Conservation (phyloP, 2,888 invertebrate species). For the Meloe dianella region DNA sequence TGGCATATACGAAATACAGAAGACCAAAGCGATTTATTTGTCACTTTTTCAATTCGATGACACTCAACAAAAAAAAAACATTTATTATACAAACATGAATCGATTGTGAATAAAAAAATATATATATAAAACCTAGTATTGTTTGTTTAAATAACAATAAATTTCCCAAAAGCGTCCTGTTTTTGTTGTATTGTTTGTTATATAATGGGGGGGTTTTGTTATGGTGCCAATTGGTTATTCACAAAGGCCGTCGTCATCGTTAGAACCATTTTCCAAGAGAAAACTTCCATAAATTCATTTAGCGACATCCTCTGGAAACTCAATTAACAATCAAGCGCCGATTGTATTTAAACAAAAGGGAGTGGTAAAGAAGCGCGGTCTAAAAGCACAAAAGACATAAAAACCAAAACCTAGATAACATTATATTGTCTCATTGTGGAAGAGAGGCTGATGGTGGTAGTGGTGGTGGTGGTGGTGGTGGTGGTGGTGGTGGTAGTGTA, state of each 20-base stretch:
- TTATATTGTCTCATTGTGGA: constrained; percentile 56
- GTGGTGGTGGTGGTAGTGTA: constrained; percentile 12
- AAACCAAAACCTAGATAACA: constrained; percentile 55
- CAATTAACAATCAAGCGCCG: constrained; percentile 58
- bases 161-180: neutral
- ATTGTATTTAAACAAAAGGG: constrained; percentile 55
- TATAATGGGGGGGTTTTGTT: constrained; percentile 2
- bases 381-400: constrained; percentile 55
- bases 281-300: constrained; percentile 53
- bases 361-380: constrained; percentile 51
- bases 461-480: neutral
- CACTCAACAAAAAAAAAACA: neutral
- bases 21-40: constrained; percentile 4
- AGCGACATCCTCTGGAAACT: constrained; percentile 53
- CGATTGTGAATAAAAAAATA: neutral
- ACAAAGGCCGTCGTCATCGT: constrained; percentile 35
- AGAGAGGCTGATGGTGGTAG: neutral
- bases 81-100: neutral
- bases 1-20: neutral
- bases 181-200: neutral
- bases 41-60: neutral
- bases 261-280: constrained; percentile 39
- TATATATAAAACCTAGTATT: neutral
- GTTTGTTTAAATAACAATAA: neutral
- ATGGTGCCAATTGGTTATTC: constrained; percentile 24